These are phyloP conservation scores for Cephus rjabovi DNA, from an alignment of 2,888 invertebrate species.

Conservation along the genomic window DNA sequence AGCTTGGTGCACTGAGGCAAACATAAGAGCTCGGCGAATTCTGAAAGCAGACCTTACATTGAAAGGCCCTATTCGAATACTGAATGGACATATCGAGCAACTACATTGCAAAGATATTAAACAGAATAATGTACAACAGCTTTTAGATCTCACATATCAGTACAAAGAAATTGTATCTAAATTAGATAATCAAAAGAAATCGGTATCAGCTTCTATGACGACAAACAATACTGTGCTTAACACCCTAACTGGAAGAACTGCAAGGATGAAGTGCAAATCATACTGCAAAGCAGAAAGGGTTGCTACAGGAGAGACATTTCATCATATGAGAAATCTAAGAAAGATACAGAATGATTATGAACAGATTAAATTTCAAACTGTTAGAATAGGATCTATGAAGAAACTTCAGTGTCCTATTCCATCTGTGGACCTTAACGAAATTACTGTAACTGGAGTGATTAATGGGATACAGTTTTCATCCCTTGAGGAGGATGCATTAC, in stretches of 20 bases:
- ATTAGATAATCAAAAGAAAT: constrained; percentile 23
- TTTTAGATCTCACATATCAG: constrained; percentile 28
- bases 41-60: constrained; percentile 12
- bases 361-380: constrained; percentile 45
- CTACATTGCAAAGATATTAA: constrained; percentile 22
- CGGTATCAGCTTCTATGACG: constrained; percentile 23
- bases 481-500: constrained; percentile 67
- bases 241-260: constrained; percentile 33
- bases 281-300: constrained; percentile 35
- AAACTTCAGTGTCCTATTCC: constrained; percentile 46
- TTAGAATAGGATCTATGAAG: constrained; percentile 45
- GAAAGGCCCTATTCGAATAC: constrained; percentile 25
- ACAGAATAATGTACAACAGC: constrained; percentile 21
- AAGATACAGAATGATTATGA: constrained; percentile 31
- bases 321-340: constrained; percentile 29
- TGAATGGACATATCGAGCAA: constrained; percentile 30
- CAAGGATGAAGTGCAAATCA: constrained; percentile 36
- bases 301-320: constrained; percentile 20
- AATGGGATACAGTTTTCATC: constrained; percentile 67
- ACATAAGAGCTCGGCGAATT: constrained; percentile 23
- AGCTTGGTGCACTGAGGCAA: constrained; percentile 44
- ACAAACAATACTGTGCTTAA: constrained; percentile 25
- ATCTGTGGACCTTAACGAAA: constrained; percentile 61
- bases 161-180: constrained; percentile 29
- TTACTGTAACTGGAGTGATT: constrained; percentile 66